Evolutionary conservation across 2,888 invertebrate species (phyloP), one percentile per base, ranked within the genome.

Genomic region (Ectemnius cavifrons): DNA sequence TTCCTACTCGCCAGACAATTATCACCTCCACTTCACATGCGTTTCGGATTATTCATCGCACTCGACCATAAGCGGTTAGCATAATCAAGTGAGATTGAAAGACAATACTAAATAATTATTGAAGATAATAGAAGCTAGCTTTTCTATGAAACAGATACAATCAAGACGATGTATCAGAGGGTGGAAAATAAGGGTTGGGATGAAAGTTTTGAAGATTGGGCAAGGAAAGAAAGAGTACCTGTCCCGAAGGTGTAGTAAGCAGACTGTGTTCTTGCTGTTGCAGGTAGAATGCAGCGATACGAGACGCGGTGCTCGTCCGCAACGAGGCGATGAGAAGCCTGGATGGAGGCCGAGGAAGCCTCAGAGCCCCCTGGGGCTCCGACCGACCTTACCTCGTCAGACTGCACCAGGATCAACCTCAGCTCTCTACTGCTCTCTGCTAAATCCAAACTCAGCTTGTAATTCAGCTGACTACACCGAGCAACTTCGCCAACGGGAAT

Each of bases 351-450:
- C 87, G 90, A 90, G 86, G 90, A 89, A 88, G 85, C 85, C 83
- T 87, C 89, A 85, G 90, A 89, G 90, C 90, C 90, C 89, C 90
- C 88, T 84, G 89, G 90, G 90, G 89, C 88, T 88, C 78, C 81
- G 83, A 85, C 84, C 83, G 82, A 85, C 86, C 79, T 86, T 83
- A 78, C 81, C 76, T 80, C 80, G 74, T 79, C 72, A 73, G 74
- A 77, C 74, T 72, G 65, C 83, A 75, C 49, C 78, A 71, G 77
- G 78, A 70, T 77, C 70, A 72, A 67, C 69, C 77, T 66, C 80
- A 78, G 62, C 52, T 67, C 67, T 58, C 56, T 28, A 56, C 77
- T 58, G 65, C 28, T 65, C 61, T 56, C 69, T 63, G 47, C 62
- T 77, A 77, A 57, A 37, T 27, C 13, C 49, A 45, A 20, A 18